A percentile compares a stretch with the other conserved stretches of the same genome.
Conservation (phyloP, 2,888 invertebrate genomes). For the Acanthococcus lagerstroemiae region DNA sequence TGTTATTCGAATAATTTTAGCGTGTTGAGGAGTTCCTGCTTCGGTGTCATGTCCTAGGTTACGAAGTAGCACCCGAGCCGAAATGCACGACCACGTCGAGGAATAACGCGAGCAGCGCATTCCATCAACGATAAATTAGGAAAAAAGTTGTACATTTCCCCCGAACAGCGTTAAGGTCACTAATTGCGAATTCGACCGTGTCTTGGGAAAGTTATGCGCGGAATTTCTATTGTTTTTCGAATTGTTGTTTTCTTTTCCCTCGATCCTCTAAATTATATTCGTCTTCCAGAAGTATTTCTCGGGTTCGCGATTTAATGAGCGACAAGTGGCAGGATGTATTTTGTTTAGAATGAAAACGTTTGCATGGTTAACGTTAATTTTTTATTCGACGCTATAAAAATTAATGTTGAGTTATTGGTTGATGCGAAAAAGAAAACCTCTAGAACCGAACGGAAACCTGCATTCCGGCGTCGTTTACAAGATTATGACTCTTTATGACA, state of each 20-base stretch:
- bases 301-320: slow-evolving; percentile 15
- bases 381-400: slow-evolving; percentile 4
- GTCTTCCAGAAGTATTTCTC: slow-evolving; percentile 10
- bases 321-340: slow-evolving; percentile 28
- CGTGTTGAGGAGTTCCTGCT: no score
- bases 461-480: no score
- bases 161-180: slow-evolving; percentile 17
- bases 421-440: neutral
- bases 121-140: no score
- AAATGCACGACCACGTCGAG: no score
- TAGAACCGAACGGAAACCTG: no score
- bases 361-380: slow-evolving; percentile 17
- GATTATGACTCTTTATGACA: no score
- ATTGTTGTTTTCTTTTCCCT: neutral
- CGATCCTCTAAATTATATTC: slow-evolving; percentile 6
- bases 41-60: no score
- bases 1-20: no score
- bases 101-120: no score
- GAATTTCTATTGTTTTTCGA: slow-evolving; percentile 28
- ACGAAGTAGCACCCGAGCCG: no score
- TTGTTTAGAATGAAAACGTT: slow-evolving; percentile 14
- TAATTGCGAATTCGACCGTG: slow-evolving; percentile 27
- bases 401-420: neutral
- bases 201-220: slow-evolving; percentile 19
- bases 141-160: no score